These are phyloP conservation scores for Herpailurus yagouaroundi DNA, from an alignment of 2,113 vertebrate species.

Conservation along the genomic window DNA sequence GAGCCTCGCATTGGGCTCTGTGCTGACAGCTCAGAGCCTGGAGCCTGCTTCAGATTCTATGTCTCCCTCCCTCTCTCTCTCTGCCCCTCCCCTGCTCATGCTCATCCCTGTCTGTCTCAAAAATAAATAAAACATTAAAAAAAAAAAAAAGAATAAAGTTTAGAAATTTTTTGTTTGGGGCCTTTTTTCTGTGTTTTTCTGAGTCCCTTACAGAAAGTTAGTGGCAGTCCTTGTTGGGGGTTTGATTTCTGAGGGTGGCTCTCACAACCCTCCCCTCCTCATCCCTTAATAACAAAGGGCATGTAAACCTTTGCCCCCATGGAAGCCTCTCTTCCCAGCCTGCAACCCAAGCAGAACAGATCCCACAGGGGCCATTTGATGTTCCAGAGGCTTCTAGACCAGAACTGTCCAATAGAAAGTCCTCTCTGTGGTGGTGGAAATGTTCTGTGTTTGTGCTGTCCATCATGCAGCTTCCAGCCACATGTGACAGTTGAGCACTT, in stretches of 20 bases:
- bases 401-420: background rate
- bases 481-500: background rate
- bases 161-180: background rate
- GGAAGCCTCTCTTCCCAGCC: background rate
- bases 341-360: background rate
- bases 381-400: slow-evolving; percentile 2
- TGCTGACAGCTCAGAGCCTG: no score
- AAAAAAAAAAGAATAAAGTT: slow-evolving; percentile 10
- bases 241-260: background rate
- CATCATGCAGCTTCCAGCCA: background rate
- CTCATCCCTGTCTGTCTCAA: no score
- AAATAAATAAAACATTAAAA: no score
- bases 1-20: no score
- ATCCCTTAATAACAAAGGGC: background rate
- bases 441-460: background rate
- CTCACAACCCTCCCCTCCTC: background rate
- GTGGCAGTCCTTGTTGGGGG: background rate
- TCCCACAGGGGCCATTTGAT: background rate
- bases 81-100: no score
- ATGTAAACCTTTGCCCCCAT: background rate
- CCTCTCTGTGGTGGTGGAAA: background rate
- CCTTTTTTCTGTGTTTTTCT: background rate
- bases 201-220: background rate
- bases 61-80: no score
- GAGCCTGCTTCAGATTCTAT: no score